Base-by-base conservation (phyloP, 2,888 invertebrate species). In the Microctonus brassicae region DNA sequence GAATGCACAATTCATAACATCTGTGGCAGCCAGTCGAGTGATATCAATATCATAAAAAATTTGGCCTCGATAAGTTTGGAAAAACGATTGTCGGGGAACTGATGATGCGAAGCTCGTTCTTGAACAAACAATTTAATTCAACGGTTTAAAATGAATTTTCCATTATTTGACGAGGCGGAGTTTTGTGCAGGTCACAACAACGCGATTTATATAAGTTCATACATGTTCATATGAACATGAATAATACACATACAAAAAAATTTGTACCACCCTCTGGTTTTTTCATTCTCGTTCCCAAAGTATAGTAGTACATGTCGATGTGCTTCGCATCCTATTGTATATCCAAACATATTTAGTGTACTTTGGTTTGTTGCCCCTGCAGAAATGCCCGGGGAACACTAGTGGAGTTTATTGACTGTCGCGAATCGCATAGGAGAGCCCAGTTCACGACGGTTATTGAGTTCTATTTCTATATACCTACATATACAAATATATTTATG, bases 331-430 rank as follows among this genome's bases (percentile, higher is more conserved):
- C 55, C 36, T 64, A 36, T 24, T 58, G 29, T 58, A 58, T 58
- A 58, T 26, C 29, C 29, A 34, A 10, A 29, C n/a, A 58, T 58
- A 29, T 11, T 13, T 53, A 53, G 52, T 20, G 22, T 58, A 42
- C 55, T 26, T 60, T 53, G 58, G 63, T 62, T 68, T 72, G 68
- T 68, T 63, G 69, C 55, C 57, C 62, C 58, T 47, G 60, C 68
- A 57, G 61, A 62, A 58, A 62, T 69, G 67, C 66, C 70, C 74
- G 68, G 75, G 66, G 57, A 71, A 70, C 70, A 60, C 70, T 52
- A 70, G 62, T 58, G 39, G 69, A 47, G 72, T 80, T 82, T 81
- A 80, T 79, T 77, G 79, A 80, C 78, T 78, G 77, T 79, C 77
- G 77, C 77, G 72, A 79, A 81, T 81, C 76, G 78, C 70, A 63